These are phyloP conservation scores for Ophthalmotilapia sp. DNA, from an alignment of 2,113 vertebrate species.

Conservation along the genomic window DNA sequence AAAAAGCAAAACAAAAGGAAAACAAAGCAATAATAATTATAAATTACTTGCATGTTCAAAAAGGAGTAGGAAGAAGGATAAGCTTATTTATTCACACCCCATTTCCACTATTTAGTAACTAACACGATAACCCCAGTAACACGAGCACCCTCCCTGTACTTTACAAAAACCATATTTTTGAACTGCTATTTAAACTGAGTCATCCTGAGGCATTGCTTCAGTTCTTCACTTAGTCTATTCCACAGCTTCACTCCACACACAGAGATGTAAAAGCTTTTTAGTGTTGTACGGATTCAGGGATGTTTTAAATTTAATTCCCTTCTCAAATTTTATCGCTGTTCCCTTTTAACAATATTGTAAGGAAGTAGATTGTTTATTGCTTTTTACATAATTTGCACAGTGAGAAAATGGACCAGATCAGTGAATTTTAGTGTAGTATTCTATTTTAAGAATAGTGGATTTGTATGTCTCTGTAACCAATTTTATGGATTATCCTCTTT, in stretches of 20 bases:
- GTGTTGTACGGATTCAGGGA: neutral
- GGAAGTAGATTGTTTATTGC: neutral
- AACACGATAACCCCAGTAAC: neutral
- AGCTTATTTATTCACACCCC: neutral
- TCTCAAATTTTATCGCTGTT: accelerated
- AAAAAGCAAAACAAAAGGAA: accelerated
- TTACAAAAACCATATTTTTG: accelerated
- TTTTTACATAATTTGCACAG: neutral
- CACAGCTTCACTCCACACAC: neutral
- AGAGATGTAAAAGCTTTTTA: neutral
- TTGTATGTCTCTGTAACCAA: neutral
- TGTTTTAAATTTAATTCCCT: neutral
- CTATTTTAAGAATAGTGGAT: neutral
- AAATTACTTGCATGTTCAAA: neutral
- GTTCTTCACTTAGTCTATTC: neutral
- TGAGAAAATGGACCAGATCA: neutral
- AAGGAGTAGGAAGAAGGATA: neutral
- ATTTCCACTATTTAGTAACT: neutral
- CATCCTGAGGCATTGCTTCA: neutral
- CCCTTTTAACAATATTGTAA: neutral
- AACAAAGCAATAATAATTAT: neutral
- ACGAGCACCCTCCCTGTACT: accelerated
- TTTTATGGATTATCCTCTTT: neutral
- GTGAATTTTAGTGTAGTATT: neutral
- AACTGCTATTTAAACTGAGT: accelerated